phyloP scores from a whole-genome alignment of 2,113 vertebrate genomes.

The Corapipo altera region DNA sequence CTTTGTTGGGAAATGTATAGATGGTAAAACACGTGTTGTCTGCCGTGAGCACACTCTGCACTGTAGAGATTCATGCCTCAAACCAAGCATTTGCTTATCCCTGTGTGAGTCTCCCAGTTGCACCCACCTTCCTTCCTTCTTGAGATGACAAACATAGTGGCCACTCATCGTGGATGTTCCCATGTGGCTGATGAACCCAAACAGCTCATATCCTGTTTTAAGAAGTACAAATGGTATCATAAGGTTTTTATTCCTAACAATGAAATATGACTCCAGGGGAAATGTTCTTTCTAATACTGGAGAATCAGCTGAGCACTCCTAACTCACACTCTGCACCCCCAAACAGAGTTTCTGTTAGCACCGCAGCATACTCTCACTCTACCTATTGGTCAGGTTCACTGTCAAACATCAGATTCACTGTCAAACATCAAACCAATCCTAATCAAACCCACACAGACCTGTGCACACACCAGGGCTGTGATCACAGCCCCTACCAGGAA shows the following conservation, averaged over 20 bases:
- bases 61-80: neutral
- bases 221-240: neutral
- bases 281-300: neutral
- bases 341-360: neutral
- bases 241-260: neutral
- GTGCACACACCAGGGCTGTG: neutral
- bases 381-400: neutral
- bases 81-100: neutral
- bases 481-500: neutral
- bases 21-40: fast-evolving
- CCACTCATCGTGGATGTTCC: conserved; percentile 98
- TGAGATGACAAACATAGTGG: conserved; percentile 97
- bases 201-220: conserved; percentile 89
- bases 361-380: neutral
- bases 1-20: neutral
- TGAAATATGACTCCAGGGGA: neutral
- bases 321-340: neutral
- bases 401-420: neutral
- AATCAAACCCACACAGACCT: neutral
- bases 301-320: neutral
- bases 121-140: conserved; percentile 96
- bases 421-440: neutral
- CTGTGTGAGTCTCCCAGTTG: neutral
- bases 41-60: neutral
- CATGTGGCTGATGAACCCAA: conserved; percentile 98